phyloP scores from a whole-genome alignment of 2,888 invertebrate genomes.

The Lasioglossum oenotherae region DNA sequence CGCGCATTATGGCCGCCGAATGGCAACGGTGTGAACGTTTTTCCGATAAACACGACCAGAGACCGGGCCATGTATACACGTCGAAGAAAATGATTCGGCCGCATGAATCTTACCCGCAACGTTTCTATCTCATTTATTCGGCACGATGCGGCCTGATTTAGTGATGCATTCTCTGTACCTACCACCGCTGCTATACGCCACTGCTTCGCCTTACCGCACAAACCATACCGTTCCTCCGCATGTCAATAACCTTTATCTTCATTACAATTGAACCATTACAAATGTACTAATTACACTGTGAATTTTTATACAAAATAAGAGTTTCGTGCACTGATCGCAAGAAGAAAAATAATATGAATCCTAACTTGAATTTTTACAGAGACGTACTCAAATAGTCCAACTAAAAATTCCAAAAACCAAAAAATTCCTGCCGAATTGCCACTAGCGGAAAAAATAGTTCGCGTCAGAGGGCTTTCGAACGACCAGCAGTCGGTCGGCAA shows the following conservation, averaged over 20 bases:
- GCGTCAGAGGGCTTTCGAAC: neutral
- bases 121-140: conserved; percentile 68
- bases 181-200: neutral
- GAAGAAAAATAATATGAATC: no score
- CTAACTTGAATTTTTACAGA: no score
- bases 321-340: no score
- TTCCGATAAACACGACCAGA: conserved; percentile 51
- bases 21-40: conserved; percentile 45
- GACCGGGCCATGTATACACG: conserved; percentile 36
- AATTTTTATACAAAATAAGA: no score
- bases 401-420: no score
- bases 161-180: conserved; percentile 11
- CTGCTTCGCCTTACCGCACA: neutral
- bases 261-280: no score
- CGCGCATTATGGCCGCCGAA: conserved; percentile 33
- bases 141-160: conserved; percentile 62
- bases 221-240: no score
- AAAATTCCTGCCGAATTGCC: neutral
- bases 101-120: conserved; percentile 62
- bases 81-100: conserved; percentile 67
- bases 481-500: neutral
- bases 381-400: no score
- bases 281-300: no score
- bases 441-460: neutral
- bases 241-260: no score